Base-by-base conservation (phyloP, 2,797 vertebrate genomes). In the Mallotus villosus region DNA sequence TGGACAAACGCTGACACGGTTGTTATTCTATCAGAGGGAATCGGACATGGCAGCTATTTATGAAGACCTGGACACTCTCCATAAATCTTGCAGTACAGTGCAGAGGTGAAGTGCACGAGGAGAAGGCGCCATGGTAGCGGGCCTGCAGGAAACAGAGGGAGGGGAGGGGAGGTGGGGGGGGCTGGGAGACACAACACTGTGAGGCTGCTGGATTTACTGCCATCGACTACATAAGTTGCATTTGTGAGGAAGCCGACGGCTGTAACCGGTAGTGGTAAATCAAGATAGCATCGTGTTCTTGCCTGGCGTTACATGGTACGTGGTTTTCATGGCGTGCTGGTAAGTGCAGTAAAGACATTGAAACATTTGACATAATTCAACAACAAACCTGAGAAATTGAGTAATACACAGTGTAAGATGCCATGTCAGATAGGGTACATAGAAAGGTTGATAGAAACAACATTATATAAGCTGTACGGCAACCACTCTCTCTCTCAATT, bases 1-100 rank as follows among this genome's bases (percentile, higher is more conserved):
- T 74, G 67, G 62, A 67, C 79, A 53, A 32, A 67, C 73, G 69
- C 78, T 81, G 76, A 85, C 83, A 85, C 4, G 74, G 59, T 78
- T 85, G 86, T 83, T 88, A 85, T 85, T 86, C 84, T 80, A 82
- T 85, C 80, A 78, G 70, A 74, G 77, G 74, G 73, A 89, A 87
- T 90, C 82, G 66, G 75, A 87, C 72, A 75, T 70, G 79, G 83
- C 81, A 82, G 83, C 61, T 64, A 90, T 89, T 87, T 84, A 85
- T 66, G 64, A 80, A 63, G 77, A 81, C 81, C 80, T 75, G 80
- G 86, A 83, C 71, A 72, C 77, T 78, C 77, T 81, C 82, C 77
- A 86, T 88, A 86, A 88, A 90, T 91, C 79, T 85, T 84, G 68
- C 32, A 34, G 32, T 7, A 34, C 78, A 78, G 70, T 72, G 73